Conservation (phyloP, 2,888 invertebrate genomes). For the Ramazzottius varieornatus region DNA sequence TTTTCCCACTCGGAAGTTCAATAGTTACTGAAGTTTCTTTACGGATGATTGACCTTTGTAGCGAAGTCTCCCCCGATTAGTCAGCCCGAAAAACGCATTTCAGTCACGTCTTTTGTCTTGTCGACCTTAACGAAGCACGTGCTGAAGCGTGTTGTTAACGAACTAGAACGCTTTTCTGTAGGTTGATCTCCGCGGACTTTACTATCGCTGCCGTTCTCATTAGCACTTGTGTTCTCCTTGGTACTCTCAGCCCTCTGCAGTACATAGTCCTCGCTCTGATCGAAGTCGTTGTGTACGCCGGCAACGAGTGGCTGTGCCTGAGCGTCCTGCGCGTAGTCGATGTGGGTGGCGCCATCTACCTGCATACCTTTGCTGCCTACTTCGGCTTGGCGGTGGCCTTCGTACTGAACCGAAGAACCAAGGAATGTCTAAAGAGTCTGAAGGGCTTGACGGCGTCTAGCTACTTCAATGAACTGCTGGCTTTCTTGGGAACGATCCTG, state of each 20-base stretch:
- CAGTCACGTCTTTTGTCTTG: not conserved
- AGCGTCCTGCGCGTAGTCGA: slow-evolving; percentile 44
- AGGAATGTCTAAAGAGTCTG: not conserved
- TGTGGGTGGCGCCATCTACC: slow-evolving; percentile 77
- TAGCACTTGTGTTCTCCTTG: not conserved
- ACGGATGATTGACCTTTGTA: too few species aligned
- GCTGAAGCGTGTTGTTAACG: too few species aligned
- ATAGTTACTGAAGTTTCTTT: too few species aligned
- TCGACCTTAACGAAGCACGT: not conserved
- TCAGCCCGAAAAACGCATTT: not conserved
- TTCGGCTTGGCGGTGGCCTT: slow-evolving; percentile 67
- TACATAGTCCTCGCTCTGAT: not conserved
- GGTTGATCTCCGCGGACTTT: not conserved
- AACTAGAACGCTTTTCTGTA: too few species aligned
- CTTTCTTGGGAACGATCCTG: slow-evolving; percentile 48
- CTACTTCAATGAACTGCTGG: not conserved
- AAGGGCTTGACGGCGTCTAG: not conserved
- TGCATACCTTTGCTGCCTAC: slow-evolving; percentile 89
- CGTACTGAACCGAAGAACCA: slow-evolving; percentile 26
- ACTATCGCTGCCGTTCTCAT: not conserved
- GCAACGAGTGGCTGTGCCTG: not conserved
- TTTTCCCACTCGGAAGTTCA: too few species aligned
- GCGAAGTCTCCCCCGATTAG: too few species aligned
- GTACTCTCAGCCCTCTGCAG: slow-evolving; percentile 1
- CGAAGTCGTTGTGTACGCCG: not conserved